Evolutionary conservation across 2,113 vertebrate species (phyloP), one percentile per base, ranked within the genome.

Genomic region (Salvator merianae): DNA sequence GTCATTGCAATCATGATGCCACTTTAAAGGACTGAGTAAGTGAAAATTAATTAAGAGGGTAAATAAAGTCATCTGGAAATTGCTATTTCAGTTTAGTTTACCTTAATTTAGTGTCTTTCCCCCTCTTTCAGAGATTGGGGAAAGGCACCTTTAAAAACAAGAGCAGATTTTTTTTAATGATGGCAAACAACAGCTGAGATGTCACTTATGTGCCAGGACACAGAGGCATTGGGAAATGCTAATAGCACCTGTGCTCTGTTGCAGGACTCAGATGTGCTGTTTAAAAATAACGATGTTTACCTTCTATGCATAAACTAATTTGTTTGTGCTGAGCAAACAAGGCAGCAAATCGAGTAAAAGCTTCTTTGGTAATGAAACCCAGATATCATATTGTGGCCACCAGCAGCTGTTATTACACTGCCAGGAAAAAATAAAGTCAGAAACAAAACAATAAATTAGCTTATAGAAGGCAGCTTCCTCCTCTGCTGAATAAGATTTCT

Each of bases 271-370:
- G 38, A 78, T 36, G 55, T 78, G 76, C 55, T 40, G 20, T 78
- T 78, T 78, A 63, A 18, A 78, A 79, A 79, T 65, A 65, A 65
- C 59, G 20, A 65, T 65, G 77, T 79, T 79, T 79, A 79, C 77
- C 77, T 65, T 65, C 55, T 79, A 38, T 79, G 62, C 59, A 16
- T 38, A 65, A 78, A 38, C 38, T 79, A 63, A 79, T 79, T 79
- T 79, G 65, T 79, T 79, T 79, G 28, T n/a, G 26, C 77, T 79
- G 62, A 79, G 62, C 62, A 79, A 65, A 79, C 36, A 65, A 65
- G 28, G 65, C 40, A 16, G 36, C 77, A 79, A 79, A 79, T 18
- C 7, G 34, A 65, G 59, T 18, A 65, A 38, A 66, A 79, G 26
- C 26, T 43, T 62, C 40, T 79, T 34, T 34, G n/a, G 12, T 28